These are phyloP conservation scores for Peromyscus aztecus DNA, from an alignment of 2,797 vertebrate species.

Conservation along the genomic window DNA sequence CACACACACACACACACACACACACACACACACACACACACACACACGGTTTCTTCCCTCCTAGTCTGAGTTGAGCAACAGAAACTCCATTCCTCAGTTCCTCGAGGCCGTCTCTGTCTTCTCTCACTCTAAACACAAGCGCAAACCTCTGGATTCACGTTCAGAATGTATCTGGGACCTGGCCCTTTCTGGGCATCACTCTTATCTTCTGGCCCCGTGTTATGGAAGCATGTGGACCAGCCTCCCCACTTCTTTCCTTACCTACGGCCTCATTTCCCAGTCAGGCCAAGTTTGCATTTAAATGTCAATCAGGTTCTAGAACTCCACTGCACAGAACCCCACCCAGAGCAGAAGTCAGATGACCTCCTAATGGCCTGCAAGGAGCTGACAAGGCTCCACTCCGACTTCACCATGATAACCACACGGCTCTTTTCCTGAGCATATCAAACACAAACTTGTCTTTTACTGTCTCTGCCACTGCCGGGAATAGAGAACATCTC, in stretches of 20 bases:
- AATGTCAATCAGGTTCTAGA: conserved; percentile 11
- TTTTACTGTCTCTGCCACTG: neutral
- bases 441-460: neutral
- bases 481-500: neutral
- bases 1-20: neutral
- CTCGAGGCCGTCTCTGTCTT: neutral
- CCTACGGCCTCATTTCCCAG: neutral
- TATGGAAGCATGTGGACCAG: neutral
- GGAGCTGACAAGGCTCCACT: neutral
- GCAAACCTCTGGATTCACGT: neutral
- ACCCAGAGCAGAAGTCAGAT: neutral
- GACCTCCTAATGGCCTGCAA: neutral
- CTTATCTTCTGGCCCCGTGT: neutral
- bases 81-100: neutral
- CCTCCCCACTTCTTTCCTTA: neutral
- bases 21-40: neutral
- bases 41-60: neutral
- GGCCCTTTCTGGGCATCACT: neutral
- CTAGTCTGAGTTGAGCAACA: neutral
- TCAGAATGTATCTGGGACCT: neutral
- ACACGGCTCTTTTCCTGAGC: neutral
- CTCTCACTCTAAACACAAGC: neutral
- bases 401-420: neutral
- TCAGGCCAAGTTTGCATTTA: neutral
- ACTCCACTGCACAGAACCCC: neutral